Conservation (phyloP, 2,888 invertebrate species). For the Lordiphosa andalusiaca region DNA sequence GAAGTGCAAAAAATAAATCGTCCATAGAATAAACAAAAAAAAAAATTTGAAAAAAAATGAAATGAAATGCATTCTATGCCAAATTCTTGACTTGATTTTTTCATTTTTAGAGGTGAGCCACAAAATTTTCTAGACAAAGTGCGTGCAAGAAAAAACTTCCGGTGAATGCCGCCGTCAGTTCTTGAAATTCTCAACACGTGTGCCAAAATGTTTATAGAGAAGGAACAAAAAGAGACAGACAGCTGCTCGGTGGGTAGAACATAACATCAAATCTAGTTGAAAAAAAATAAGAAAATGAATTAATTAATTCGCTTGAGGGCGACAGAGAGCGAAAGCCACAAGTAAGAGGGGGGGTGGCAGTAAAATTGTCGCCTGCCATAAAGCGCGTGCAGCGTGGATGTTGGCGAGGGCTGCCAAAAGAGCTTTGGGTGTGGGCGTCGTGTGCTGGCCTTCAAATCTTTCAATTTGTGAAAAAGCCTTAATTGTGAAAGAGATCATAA, state of each 20-base stretch:
- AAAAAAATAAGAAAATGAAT: constrained; percentile 40
- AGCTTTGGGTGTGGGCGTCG: constrained; percentile 23
- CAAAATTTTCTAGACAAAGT: constrained; percentile 19
- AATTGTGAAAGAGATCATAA: constrained; percentile 56
- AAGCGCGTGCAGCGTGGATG: constrained; percentile 61
- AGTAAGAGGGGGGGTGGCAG: constrained; percentile 8
- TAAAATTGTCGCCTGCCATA: constrained; percentile 69
- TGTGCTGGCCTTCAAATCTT: constrained; percentile 65
- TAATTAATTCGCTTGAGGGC: constrained; percentile 40
- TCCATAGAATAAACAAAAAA: constrained; percentile 27
- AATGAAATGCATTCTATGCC: constrained; percentile 61
- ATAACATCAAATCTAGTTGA: constrained; percentile 21
- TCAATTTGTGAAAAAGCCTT: constrained; percentile 59
- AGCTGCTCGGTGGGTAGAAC: constrained; percentile 25
- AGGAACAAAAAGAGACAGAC: constrained; percentile 20
- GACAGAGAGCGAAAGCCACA: constrained; percentile 10
- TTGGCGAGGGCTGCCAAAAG: constrained; percentile 42
- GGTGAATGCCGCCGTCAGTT: constrained; percentile 47
- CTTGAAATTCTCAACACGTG: constrained; percentile 54
- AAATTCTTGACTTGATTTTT: constrained; percentile 45
- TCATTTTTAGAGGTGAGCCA: constrained; percentile 16
- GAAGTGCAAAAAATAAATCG: constrained; percentile 57
- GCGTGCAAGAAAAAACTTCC: constrained; percentile 50
- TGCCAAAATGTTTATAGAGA: constrained; percentile 38
- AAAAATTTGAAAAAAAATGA: constrained; percentile 34